phyloP scores from a whole-genome alignment of 2,113 vertebrate species.

The Dunckerocampus dactyliophorus region DNA sequence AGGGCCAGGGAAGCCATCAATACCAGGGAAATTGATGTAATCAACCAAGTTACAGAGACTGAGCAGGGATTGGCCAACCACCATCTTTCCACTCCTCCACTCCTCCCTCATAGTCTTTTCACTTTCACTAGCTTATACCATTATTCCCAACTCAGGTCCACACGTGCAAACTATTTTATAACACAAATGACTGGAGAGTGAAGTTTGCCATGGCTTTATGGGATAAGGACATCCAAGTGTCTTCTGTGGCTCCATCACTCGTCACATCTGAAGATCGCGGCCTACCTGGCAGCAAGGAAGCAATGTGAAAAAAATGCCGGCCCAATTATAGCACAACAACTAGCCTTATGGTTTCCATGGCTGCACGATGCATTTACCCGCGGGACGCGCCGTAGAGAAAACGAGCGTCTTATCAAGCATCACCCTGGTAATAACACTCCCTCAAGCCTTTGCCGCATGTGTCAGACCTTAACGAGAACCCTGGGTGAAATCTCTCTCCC shows the following conservation, averaged over 20 bases:
- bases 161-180: background rate
- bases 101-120: constrained; percentile 25
- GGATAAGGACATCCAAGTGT: constrained; percentile 16
- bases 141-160: constrained; percentile 30
- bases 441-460: constrained; percentile 76
- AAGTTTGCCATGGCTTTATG: constrained; percentile 1
- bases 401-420: constrained; percentile 86
- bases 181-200: background rate
- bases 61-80: constrained; percentile 63
- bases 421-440: constrained; percentile 81
- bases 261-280: constrained; percentile 74
- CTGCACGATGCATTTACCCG: constrained; percentile 82
- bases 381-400: constrained; percentile 81
- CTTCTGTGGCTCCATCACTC: constrained; percentile 59
- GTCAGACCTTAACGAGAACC: constrained; percentile 81
- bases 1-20: constrained; percentile 75
- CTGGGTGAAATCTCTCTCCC: constrained; percentile 79
- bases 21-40: constrained; percentile 80
- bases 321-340: constrained; percentile 87
- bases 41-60: constrained; percentile 76
- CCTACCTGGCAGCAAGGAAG: constrained; percentile 78
- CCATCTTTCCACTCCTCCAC: constrained; percentile 46
- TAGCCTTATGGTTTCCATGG: constrained; percentile 90
- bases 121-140: constrained; percentile 42
- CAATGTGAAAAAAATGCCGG: constrained; percentile 75